Conservation (phyloP, 2,888 invertebrate genomes). For the Danaus chrysippus region DNA sequence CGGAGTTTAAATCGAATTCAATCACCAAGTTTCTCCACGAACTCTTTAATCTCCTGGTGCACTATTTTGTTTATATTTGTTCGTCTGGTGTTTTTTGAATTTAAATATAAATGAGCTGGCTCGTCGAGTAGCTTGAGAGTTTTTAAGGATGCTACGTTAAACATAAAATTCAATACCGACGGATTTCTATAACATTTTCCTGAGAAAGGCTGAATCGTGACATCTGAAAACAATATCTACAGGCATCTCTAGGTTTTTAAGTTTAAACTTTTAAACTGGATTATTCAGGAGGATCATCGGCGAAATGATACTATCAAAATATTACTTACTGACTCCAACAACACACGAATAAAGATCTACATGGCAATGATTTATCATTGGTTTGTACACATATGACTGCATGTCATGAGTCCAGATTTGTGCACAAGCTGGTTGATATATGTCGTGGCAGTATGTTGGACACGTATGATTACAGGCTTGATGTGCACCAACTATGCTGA, state of each 20-base stretch:
- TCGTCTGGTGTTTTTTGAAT: conserved; percentile 11
- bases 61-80: conserved; percentile 18
- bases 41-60: conserved; percentile 22
- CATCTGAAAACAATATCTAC: conserved; percentile 49
- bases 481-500: conserved; percentile 55
- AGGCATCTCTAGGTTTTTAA: too few relatives aligned
- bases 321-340: conserved; percentile 57
- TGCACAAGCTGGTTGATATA: conserved; percentile 63
- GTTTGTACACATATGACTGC: conserved; percentile 32
- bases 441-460: conserved; percentile 60
- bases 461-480: conserved; percentile 67
- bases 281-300: too few relatives aligned
- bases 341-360: conserved; percentile 65
- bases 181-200: conserved; percentile 51
- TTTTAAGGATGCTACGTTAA: conserved; percentile 54
- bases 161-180: conserved; percentile 49
- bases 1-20: conserved; percentile 5
- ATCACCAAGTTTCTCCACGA: conserved; percentile 18
- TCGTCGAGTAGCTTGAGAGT: conserved; percentile 48
- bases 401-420: conserved; percentile 46
- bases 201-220: conserved; percentile 50
- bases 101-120: conserved; percentile 4
- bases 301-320: neutral
- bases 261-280: too few relatives aligned
- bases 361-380: conserved; percentile 70